Evolutionary conservation across 1,140 invertebrate genomes (phyloP).

Genomic region (Lucilia cuprina): DNA sequence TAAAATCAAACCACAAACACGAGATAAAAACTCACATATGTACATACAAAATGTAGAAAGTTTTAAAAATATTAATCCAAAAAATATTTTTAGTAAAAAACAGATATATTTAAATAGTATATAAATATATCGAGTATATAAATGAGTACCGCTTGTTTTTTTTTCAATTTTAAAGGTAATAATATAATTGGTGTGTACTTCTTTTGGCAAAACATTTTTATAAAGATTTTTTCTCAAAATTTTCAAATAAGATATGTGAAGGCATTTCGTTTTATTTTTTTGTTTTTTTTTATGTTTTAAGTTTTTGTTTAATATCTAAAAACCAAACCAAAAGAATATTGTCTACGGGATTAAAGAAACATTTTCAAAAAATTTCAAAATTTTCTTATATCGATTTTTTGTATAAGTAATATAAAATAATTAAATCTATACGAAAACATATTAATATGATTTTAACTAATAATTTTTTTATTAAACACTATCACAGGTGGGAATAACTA

Average conservation of each 20-base stretch:
- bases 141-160: no score
- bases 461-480: not conserved
- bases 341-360: not conserved
- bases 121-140: no score
- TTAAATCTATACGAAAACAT: not conserved
- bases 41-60: no score
- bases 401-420: no score
- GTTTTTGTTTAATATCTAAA: not conserved
- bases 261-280: not conserved
- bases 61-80: no score
- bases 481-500: conserved; percentile 31
- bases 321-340: not conserved
- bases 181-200: no score
- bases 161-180: no score
- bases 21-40: no score
- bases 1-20: no score
- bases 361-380: not conserved
- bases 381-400: not conserved
- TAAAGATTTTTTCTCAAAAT: conserved; percentile 3
- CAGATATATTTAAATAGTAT: no score
- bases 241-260: conserved; percentile 19
- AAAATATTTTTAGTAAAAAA: no score
- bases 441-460: not conserved
- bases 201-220: not conserved
- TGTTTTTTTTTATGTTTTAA: not conserved